Evolutionary conservation across 2,113 vertebrate species (phyloP).

Genomic region (Pteropus alecto): DNA sequence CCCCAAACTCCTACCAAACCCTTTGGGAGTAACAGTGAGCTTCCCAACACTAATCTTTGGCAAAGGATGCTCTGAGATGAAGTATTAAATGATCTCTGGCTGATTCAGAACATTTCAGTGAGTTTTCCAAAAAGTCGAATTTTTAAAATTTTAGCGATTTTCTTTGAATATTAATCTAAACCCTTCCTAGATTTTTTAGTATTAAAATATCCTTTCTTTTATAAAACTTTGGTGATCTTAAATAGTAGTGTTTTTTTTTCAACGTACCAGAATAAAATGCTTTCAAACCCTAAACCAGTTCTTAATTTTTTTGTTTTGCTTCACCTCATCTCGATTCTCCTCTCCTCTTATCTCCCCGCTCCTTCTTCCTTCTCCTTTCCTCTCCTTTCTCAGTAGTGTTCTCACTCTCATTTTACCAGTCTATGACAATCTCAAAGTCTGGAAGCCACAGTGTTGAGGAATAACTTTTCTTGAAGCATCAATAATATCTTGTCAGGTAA

Average conservation of each 20-base stretch:
- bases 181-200: not conserved
- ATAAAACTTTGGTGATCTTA: not conserved
- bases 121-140: not conserved
- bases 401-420: not conserved
- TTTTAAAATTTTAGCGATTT: slow-evolving; percentile 21
- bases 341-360: not conserved
- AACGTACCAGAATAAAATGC: not conserved
- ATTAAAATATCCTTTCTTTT: not conserved
- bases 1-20: not conserved
- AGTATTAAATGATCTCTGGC: not conserved
- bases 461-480: not conserved
- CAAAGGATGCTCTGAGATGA: not conserved
- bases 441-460: not conserved
- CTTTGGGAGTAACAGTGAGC: not conserved
- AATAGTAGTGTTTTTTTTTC: not conserved
- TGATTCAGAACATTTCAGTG: not conserved
- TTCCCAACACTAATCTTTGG: not conserved
- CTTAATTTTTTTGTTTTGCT: not conserved
- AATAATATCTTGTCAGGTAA: not conserved
- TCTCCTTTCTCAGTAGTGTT: too few relatives aligned
- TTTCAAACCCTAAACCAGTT: not conserved
- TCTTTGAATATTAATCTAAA: not conserved
- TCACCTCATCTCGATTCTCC: too few relatives aligned
- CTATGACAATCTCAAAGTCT: not conserved
- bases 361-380: too few relatives aligned